Evolutionary conservation across 35 echinoderm and acorn worm species (phyloP).

Genomic region (Stichopus chloronotus): DNA sequence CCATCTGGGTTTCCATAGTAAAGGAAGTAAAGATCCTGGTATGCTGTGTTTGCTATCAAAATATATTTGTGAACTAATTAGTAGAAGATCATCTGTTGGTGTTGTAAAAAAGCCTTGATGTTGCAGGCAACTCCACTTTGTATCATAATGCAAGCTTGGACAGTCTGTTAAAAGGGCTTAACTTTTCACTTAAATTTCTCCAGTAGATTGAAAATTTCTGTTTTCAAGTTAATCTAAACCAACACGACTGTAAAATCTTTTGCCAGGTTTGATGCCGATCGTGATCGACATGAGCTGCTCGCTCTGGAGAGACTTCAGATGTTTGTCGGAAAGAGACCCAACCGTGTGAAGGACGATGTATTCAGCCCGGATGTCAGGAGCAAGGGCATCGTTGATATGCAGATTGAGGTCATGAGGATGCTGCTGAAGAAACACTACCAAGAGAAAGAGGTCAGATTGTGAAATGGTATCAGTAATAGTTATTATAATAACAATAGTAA

Average conservation of each 20-base stretch:
- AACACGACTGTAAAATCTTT: not conserved
- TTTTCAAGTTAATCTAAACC: no score
- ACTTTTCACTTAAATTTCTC: no score
- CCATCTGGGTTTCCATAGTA: no score
- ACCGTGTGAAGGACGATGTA: conserved; percentile 51
- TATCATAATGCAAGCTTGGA: no score
- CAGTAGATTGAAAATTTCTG: no score
- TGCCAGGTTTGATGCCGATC: conserved; percentile 87
- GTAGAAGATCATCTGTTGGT: no score
- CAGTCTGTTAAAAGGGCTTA: no score
- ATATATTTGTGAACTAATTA: no score
- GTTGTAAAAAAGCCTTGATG: no score
- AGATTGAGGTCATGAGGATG: conserved; percentile 81
- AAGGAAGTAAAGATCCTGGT: no score
- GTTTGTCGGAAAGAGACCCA: conserved; percentile 41
- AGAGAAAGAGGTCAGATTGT: conserved; percentile 76
- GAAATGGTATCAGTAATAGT: not conserved
- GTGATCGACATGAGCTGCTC: conserved; percentile 79
- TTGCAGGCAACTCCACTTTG: no score
- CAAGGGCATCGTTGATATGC: conserved; percentile 85
- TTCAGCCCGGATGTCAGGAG: conserved; percentile 60
- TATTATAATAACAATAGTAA: not conserved
- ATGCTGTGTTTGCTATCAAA: no score
- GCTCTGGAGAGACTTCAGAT: conserved; percentile 75
- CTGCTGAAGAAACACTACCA: conserved; percentile 84